A percentile compares a stretch with the other conserved stretches of the same genome.
Conservation (phyloP, 1,140 invertebrate genomes). For the Tetragonula clypearis region DNA sequence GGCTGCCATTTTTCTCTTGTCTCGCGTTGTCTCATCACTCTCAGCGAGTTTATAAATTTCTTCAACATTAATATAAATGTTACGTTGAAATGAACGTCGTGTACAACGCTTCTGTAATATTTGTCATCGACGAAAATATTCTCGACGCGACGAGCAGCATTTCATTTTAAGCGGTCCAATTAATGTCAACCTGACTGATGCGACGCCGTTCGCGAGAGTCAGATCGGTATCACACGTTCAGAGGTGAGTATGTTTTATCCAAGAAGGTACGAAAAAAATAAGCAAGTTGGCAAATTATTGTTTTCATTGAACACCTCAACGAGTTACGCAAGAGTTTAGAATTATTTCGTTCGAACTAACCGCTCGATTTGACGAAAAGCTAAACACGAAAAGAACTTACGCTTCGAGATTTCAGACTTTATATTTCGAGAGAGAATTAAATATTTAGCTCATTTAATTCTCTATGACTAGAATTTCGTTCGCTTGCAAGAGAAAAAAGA, state of each 20-base stretch:
- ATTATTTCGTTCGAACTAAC: too few relatives aligned
- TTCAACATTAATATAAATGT: constrained; percentile 29
- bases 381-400: too few relatives aligned
- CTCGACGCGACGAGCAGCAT: not conserved
- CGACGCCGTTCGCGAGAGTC: not conserved
- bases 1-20: not conserved
- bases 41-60: not conserved
- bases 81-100: not conserved
- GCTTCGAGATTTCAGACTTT: too few relatives aligned
- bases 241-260: not conserved
- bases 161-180: not conserved
- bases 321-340: too few relatives aligned
- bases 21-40: not conserved
- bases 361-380: not conserved
- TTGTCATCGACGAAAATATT: constrained; percentile 5
- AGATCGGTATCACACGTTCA: not conserved
- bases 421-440: too few relatives aligned
- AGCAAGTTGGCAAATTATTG: not conserved
- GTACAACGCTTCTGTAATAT: not conserved
- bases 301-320: not conserved
- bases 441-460: too few relatives aligned
- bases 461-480: too few relatives aligned
- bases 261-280: not conserved
- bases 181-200: not conserved
- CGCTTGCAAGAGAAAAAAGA: too few relatives aligned